phyloP scores from a whole-genome alignment of 2,888 invertebrate genomes.

The Cantharis flavilabris region DNA sequence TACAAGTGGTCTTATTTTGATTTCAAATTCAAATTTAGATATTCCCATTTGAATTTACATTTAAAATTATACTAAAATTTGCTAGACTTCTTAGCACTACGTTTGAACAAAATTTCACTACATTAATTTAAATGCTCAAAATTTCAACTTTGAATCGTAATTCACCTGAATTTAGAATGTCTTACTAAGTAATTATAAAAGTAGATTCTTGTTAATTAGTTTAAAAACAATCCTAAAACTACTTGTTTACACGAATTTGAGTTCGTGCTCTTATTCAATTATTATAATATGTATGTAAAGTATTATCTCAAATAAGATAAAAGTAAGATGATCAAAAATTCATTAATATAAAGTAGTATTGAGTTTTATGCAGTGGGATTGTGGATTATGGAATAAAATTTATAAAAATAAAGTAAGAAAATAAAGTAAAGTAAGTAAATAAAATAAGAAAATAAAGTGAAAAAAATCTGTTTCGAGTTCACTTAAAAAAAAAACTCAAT shows the following conservation, averaged over 20 bases:
- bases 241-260: background rate
- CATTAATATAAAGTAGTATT: background rate
- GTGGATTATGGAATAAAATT: background rate
- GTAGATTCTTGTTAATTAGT: background rate
- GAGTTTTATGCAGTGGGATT: background rate
- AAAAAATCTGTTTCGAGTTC: too few relatives aligned
- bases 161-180: background rate
- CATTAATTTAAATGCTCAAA: background rate
- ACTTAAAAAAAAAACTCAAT: too few relatives aligned
- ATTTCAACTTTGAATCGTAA: background rate
- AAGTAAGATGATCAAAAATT: background rate
- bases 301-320: too few relatives aligned
- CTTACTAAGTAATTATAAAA: background rate
- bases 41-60: slow-evolving; percentile 20
- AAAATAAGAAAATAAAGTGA: too few relatives aligned
- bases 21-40: slow-evolving; percentile 19
- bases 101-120: background rate
- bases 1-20: slow-evolving; percentile 28
- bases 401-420: too few relatives aligned
- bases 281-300: background rate
- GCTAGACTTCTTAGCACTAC: background rate
- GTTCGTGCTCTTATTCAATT: background rate
- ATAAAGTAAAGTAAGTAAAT: too few relatives aligned
- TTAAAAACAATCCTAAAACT: background rate
- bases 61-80: slow-evolving; percentile 18